Conservation (phyloP, 2,888 invertebrate genomes). For the Cerastis rubricosa region DNA sequence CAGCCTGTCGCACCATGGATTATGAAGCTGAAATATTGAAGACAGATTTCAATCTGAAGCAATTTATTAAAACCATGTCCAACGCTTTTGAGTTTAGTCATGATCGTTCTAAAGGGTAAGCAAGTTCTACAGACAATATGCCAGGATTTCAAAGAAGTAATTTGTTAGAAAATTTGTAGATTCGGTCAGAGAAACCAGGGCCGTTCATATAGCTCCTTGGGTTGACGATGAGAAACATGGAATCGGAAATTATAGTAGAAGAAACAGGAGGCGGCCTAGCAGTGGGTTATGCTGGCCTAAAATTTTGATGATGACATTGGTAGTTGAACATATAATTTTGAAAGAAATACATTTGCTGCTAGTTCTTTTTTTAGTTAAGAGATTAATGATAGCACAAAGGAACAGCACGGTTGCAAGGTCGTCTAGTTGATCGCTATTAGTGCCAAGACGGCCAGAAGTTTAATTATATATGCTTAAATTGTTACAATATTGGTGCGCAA, state of each 20-base stretch:
- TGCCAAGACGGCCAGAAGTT: not conserved
- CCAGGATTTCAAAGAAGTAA: no score
- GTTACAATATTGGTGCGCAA: not conserved
- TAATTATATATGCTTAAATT: not conserved
- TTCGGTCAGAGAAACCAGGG: not conserved
- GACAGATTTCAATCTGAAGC: slow-evolving; percentile 86
- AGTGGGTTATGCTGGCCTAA: no score
- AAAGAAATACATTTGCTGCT: not conserved
- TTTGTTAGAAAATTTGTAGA: not conserved
- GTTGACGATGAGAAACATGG: not conserved
- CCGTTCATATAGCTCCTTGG: not conserved
- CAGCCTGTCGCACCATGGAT: slow-evolving; percentile 90
- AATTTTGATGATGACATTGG: not conserved
- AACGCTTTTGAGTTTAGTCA: not conserved
- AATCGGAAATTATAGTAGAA: not conserved
- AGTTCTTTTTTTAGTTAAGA: not conserved
- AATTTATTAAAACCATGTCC: not conserved
- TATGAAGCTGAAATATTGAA: slow-evolving; percentile 92
- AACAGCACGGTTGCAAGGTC: not conserved
- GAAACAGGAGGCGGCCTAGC: not conserved
- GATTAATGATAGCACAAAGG: not conserved
- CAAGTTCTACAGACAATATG: not conserved
- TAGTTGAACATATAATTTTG: not conserved
- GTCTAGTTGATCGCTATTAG: no score
- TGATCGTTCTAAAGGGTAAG: slow-evolving; percentile 8